These are phyloP conservation scores for Virgularia gustaviana DNA, from an alignment of 92 coral and sea anemone species.

Conservation along the genomic window DNA sequence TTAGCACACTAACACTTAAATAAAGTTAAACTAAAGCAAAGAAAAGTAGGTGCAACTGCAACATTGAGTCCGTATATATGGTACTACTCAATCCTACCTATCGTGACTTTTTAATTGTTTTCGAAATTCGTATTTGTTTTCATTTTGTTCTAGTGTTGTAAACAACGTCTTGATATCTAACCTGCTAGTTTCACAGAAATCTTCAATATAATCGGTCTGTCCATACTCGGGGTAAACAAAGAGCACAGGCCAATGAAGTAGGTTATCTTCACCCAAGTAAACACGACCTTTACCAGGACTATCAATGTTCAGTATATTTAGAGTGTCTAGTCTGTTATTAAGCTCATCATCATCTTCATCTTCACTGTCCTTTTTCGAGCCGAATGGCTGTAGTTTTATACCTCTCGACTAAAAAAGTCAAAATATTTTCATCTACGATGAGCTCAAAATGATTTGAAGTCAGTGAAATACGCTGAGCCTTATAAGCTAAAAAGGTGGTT, in stretches of 20 bases:
- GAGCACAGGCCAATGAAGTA: conserved; percentile 84
- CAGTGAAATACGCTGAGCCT: too few relatives aligned
- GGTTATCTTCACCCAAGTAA: conserved; percentile 56
- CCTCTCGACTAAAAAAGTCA: conserved; percentile 53
- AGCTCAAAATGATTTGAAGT: too few relatives aligned
- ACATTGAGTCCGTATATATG: too few relatives aligned
- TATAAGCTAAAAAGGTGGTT: too few relatives aligned
- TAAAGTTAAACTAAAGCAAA: too few relatives aligned
- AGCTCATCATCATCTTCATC: conserved; percentile 43
- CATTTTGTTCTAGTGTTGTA: neutral
- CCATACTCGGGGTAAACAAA: conserved; percentile 86
- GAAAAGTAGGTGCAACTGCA: too few relatives aligned
- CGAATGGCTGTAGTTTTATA: conserved; percentile 43
- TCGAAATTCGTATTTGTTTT: neutral
- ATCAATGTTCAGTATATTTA: conserved; percentile 41
- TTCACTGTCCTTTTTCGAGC: conserved; percentile 6
- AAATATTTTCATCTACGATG: too few relatives aligned
- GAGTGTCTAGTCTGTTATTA: conserved; percentile 30
- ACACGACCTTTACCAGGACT: conserved; percentile 67
- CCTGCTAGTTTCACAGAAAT: conserved; percentile 83
- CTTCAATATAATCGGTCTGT: conserved; percentile 82
- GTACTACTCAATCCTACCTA: too few relatives aligned
- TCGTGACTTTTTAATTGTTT: too few relatives aligned
- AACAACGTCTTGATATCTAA: conserved; percentile 4
- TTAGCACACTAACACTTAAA: too few relatives aligned